Conservation (phyloP, 1,140 invertebrate species). For the Rhyacophila brunnea region DNA sequence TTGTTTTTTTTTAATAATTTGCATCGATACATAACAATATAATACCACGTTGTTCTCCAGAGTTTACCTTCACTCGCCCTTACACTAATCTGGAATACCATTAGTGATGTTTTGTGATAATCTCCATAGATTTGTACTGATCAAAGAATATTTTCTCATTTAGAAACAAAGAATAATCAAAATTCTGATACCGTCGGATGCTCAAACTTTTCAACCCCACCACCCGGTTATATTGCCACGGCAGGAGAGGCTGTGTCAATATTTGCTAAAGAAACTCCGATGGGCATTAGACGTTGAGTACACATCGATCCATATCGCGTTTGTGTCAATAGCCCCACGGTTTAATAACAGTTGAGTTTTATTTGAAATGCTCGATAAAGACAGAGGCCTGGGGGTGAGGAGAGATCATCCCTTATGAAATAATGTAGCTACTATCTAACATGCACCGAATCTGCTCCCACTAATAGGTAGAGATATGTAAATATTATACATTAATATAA, state of each 20-base stretch:
- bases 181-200: slow-evolving; percentile 16
- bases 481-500: slow-evolving; percentile 32
- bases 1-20: no score
- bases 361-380: background rate
- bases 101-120: no score
- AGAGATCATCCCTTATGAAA: no score
- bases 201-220: slow-evolving; percentile 21
- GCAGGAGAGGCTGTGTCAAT: slow-evolving; percentile 18
- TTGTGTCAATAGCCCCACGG: slow-evolving; percentile 29
- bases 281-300: slow-evolving; percentile 24
- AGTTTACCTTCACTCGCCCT: no score
- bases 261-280: slow-evolving; percentile 25
- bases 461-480: background rate
- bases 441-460: no score
- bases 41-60: no score
- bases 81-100: no score
- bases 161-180: slow-evolving; percentile 15
- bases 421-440: no score
- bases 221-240: slow-evolving; percentile 27
- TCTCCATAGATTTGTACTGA: no score
- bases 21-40: no score
- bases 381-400: background rate
- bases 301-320: slow-evolving; percentile 29
- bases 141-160: background rate
- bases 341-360: slow-evolving; percentile 26